These are phyloP conservation scores for Salminus brasiliensis DNA, from an alignment of 2,113 vertebrate species.

Conservation along the genomic window DNA sequence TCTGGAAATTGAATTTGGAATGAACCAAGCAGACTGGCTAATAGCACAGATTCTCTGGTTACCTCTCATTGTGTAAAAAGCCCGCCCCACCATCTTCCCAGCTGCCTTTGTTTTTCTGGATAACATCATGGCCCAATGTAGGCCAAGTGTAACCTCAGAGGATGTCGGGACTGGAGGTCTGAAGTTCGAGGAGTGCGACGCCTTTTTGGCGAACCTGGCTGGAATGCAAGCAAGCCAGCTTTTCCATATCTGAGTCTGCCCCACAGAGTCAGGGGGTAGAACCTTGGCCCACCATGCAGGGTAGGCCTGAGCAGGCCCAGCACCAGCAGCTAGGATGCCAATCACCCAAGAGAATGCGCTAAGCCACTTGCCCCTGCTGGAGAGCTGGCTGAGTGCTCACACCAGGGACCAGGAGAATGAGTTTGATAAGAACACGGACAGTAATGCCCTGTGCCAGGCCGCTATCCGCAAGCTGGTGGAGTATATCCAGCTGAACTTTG, in stretches of 20 bases:
- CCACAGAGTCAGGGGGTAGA: constrained; percentile 32
- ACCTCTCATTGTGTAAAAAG: constrained; percentile 36
- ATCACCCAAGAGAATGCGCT: constrained; percentile 93
- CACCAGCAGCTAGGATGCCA: constrained; percentile 81
- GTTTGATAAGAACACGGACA: constrained; percentile 52
- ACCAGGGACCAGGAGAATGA: constrained; percentile 53
- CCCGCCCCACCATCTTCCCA: constrained; percentile 6
- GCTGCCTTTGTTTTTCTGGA: constrained; percentile 35
- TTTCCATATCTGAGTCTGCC: constrained; percentile 28
- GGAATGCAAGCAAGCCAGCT: constrained; percentile 46
- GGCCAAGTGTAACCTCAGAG: constrained; percentile 18
- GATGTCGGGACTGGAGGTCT: constrained; percentile 10
- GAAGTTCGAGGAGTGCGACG: background rate
- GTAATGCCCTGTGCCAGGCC: constrained; percentile 79
- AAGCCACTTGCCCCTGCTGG: constrained; percentile 86
- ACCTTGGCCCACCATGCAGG: constrained; percentile 72
- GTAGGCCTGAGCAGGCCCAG: constrained; percentile 46
- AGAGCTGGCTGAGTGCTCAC: constrained; percentile 81
- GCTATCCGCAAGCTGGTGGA: constrained; percentile 90
- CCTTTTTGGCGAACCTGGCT: constrained; percentile 4
- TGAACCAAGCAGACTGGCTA: constrained; percentile 44
- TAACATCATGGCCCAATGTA: constrained; percentile 60
- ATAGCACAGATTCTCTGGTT: constrained; percentile 52
- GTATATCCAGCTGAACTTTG: constrained; percentile 93
- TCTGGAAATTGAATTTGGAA: constrained; percentile 56